Conservation (phyloP, 2,113 vertebrate species). For the Columbina picui region DNA sequence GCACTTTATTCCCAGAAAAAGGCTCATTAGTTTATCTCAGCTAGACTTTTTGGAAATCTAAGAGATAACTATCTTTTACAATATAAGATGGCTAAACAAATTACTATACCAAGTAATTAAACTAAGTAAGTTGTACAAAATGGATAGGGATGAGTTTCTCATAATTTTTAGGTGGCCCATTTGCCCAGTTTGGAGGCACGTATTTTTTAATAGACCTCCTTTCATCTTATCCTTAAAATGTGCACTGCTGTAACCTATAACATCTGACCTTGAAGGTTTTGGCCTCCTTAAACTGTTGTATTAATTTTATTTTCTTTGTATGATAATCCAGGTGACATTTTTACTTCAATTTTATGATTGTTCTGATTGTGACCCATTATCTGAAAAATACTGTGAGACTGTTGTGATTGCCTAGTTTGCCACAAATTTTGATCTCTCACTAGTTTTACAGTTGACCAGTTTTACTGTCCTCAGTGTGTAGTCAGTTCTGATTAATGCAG, state of each 20-base stretch:
- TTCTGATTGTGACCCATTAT: not conserved
- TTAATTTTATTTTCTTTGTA: not conserved
- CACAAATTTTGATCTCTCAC: not conserved
- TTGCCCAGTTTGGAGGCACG: not conserved
- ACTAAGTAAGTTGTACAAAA: not conserved
- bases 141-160: not conserved
- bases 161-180: not conserved
- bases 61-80: not conserved
- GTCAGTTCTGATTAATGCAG: conserved; percentile 24
- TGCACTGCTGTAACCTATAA: not conserved
- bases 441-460: not conserved
- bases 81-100: not conserved
- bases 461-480: not conserved
- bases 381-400: not conserved
- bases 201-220: not conserved
- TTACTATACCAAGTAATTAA: not conserved
- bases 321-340: not conserved
- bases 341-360: not conserved
- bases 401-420: not conserved
- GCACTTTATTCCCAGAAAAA: not conserved
- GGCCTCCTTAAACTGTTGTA: not conserved
- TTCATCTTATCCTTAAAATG: not conserved
- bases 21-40: not conserved
- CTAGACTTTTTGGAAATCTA: not conserved
- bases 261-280: not conserved